Evolutionary conservation across 2,888 invertebrate species (phyloP), one percentile per base, ranked within the genome.

Genomic region (Bombylius major): DNA sequence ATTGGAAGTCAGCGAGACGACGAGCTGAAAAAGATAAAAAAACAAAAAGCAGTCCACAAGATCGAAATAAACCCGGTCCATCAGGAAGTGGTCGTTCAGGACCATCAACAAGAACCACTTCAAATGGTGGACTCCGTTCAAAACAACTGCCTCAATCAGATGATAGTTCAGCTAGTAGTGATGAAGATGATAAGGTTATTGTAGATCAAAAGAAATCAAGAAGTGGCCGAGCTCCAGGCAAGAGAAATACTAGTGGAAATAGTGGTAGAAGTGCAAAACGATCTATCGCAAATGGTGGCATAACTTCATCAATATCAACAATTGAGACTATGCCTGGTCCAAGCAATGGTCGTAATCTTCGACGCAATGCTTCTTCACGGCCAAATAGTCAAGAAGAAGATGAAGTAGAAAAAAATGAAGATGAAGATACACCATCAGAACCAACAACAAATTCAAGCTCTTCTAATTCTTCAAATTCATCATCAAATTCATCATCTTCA

Each of bases 1-100:
- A 77, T 60, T 84, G 82, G 82, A 82, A 81, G 66, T 73, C 77
- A 6, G 75, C 77, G 0, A 73, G 75, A 56, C 71, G 78, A 66
- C 76, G 77, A 48, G 71, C 70, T 39, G 72, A 71, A 57, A 74
- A 71, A 58, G 69, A 66, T 45, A 69, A 64, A 57, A 56, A 50
- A 14, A n/a, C 9, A 47, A 57, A 52, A 50, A 51, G 42, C 5
- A 34, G 14, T 1, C 8, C 56, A 31, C 46, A 55, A 46, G 54
- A 56, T 55, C 54, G 58, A 12, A 62, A 58, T 59, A 61, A 62
- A n/a, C 53, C 65, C 6, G 65, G 64, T 9, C 60, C 65, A 5
- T 63, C 70, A 4, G 13, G 48, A 7, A 47, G 31, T 39, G 45
- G 33, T 59, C 61, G 63, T n/a, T 53, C 64, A 6, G 65, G 65